Evolutionary conservation across 2,113 vertebrate genomes (phyloP).

Genomic region (Mirounga angustirostris): DNA sequence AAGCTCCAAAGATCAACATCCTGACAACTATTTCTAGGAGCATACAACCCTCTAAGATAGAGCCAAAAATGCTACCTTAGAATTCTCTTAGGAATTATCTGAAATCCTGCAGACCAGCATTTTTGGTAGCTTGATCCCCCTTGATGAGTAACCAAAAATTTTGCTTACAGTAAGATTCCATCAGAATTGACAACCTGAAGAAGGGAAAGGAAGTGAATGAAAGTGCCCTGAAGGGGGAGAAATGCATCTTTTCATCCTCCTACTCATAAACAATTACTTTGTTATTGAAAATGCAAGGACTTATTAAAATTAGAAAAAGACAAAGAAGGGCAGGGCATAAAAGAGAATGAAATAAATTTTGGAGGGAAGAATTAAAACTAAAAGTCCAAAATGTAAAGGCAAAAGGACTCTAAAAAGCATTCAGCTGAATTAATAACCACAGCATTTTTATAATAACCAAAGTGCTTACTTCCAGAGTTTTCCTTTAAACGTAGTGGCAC

Average conservation of each 20-base stretch:
- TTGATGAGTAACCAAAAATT: background rate
- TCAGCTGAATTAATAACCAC: background rate
- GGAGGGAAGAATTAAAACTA: background rate
- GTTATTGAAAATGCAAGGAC: background rate
- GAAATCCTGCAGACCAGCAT: background rate
- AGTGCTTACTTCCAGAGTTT: background rate
- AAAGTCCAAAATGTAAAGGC: constrained; percentile 23
- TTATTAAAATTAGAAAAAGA: background rate
- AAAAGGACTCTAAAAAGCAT: constrained; percentile 15
- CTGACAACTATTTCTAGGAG: background rate
- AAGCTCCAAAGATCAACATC: background rate
- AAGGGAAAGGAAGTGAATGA: background rate
- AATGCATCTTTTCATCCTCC: background rate
- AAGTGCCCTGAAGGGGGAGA: background rate
- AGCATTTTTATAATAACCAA: constrained; percentile 28
- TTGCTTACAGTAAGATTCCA: constrained; percentile 3
- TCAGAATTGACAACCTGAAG: constrained; percentile 28
- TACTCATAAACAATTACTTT: background rate
- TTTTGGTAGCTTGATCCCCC: background rate
- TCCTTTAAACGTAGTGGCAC: background rate
- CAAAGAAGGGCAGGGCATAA: background rate
- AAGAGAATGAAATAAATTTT: background rate
- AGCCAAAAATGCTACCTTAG: background rate
- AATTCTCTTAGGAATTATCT: constrained; percentile 3
- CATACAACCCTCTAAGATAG: background rate